phyloP scores from a whole-genome alignment of 2,113 vertebrate genomes.

The Chamaetylas fuelleborni region DNA sequence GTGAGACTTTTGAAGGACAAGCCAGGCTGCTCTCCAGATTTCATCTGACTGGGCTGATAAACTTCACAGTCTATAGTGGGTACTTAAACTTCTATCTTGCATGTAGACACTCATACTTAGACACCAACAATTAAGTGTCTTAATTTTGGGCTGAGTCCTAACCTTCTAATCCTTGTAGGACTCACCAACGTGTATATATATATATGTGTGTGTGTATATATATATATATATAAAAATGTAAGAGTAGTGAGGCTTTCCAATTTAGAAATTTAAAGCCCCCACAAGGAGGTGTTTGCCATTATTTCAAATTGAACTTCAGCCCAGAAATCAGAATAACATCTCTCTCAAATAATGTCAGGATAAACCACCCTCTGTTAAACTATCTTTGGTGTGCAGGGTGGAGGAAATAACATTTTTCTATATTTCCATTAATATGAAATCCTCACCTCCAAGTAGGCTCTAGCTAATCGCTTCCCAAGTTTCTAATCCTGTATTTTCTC shows the following conservation, averaged over 20 bases:
- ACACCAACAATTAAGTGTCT: neutral
- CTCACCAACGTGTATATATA: neutral
- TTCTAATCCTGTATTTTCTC: neutral
- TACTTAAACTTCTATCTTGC: neutral
- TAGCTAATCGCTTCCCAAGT: neutral
- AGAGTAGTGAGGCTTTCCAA: neutral
- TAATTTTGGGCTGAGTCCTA: neutral
- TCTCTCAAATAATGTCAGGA: neutral
- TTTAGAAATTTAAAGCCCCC: neutral
- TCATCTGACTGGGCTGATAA: neutral
- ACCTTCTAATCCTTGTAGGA: neutral
- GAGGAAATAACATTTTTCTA: neutral
- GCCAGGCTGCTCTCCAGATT: neutral
- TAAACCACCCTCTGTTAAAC: neutral
- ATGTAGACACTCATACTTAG: neutral
- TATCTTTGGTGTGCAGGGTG: neutral
- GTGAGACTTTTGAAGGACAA: neutral
- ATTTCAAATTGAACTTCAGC: neutral
- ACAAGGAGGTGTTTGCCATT: neutral
- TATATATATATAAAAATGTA: neutral
- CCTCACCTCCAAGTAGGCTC: neutral
- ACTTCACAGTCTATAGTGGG: neutral
- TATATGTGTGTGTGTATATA: too few species aligned
- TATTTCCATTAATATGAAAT: neutral
- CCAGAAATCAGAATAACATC: neutral